Conservation (phyloP, 53 echinoderm and acorn worm species). For the Temnopleurus reevesii region DNA sequence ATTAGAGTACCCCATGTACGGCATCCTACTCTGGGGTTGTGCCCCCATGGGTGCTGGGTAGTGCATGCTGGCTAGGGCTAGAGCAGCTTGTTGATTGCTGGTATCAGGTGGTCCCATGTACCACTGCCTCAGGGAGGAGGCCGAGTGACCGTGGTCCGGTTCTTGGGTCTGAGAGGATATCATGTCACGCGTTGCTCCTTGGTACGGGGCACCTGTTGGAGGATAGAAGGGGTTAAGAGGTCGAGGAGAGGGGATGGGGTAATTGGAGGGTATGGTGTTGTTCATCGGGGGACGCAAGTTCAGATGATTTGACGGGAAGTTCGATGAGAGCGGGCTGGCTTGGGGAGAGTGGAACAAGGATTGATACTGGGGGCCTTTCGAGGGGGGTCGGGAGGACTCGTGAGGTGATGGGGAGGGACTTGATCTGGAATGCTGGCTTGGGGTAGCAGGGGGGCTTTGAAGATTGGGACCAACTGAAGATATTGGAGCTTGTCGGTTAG, state of each 20-base stretch:
- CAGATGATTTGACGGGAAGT: slow-evolving; percentile 2
- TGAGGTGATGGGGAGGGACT: background rate
- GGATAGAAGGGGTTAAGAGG: slow-evolving; percentile 6
- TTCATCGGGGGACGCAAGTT: background rate
- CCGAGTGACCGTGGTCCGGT: background rate
- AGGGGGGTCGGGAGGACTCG: background rate
- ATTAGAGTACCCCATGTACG: slow-evolving; percentile 43
- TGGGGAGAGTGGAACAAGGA: slow-evolving; percentile 17
- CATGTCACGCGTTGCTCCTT: background rate
- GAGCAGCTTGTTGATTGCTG: slow-evolving; percentile 26
- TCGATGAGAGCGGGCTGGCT: slow-evolving; percentile 6
- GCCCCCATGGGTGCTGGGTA: slow-evolving; percentile 11
- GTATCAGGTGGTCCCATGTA: background rate
- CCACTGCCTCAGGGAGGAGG: background rate
- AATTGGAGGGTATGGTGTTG: slow-evolving; percentile 3
- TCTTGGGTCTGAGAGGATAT: background rate
- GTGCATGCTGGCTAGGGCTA: slow-evolving; percentile 51
- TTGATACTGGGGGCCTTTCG: slow-evolving; percentile 4
- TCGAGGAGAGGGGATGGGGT: slow-evolving; percentile 27
- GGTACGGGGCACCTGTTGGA: slow-evolving; percentile 1
- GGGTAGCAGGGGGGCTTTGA: background rate
- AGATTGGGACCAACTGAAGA: background rate
- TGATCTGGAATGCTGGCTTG: background rate
- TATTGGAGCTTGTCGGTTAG: background rate
- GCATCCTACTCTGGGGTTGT: slow-evolving; percentile 13